Percentiles rank a stretch among this genome's conserved stretches.
Evolutionary conservation across 2,113 vertebrate species (phyloP).

Genomic region (Scatophagus argus): DNA sequence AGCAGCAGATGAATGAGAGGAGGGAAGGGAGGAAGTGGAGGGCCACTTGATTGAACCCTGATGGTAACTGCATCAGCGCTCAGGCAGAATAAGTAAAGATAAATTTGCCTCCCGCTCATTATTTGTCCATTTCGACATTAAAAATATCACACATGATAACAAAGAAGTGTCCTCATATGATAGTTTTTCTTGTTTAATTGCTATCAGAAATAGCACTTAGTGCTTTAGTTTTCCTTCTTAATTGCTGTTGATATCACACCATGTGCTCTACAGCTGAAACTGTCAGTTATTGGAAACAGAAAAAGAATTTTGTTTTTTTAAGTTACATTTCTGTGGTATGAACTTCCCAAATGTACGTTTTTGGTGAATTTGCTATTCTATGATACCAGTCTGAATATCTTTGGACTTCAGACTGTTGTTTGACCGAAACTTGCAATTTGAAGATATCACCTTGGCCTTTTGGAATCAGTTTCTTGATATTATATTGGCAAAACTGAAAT

Average conservation of each 20-base stretch:
- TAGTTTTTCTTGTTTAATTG: background rate
- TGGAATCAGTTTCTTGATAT: no score
- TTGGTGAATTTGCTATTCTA: background rate
- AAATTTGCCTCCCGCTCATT: constrained; percentile 47
- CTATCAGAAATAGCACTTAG: background rate
- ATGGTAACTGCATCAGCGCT: constrained; percentile 36
- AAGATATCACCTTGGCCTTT: no score
- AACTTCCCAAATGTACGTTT: background rate
- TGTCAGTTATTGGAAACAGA: background rate
- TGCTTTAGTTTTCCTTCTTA: background rate
- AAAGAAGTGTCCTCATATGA: background rate
- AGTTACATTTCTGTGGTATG: background rate
- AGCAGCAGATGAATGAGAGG: constrained; percentile 52
- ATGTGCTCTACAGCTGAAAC: background rate
- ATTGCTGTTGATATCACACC: background rate
- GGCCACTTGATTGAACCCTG: constrained; percentile 64
- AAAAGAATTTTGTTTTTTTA: no score
- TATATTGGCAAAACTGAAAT: no score
- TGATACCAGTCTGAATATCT: background rate
- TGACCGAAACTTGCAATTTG: background rate
- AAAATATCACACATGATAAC: background rate
- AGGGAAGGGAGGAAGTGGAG: constrained; percentile 46
- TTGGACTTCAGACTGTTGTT: background rate
- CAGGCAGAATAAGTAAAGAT: constrained; percentile 41
- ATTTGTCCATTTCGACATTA: background rate